A percentile compares a stretch with the other conserved stretches of the same genome.
Conservation (phyloP, 2,113 vertebrate species). For the Psettodes erumei region DNA sequence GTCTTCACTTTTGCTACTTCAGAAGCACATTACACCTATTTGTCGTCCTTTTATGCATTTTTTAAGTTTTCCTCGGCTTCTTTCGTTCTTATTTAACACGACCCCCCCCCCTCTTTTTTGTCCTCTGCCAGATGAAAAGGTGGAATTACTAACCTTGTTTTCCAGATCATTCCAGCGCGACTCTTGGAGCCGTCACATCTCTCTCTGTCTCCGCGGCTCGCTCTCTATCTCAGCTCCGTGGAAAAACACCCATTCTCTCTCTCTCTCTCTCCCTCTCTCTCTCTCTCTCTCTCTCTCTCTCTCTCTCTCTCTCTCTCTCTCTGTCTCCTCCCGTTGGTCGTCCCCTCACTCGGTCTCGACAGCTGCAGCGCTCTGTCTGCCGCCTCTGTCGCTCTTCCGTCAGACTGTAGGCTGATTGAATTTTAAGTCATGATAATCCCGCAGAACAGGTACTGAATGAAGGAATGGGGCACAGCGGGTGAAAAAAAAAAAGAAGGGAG, state of each 20-base stretch:
- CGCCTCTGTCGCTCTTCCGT: conserved; percentile 70
- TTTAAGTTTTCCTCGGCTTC: conserved; percentile 6
- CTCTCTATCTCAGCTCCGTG: conserved; percentile 68
- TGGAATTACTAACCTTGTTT: conserved; percentile 76
- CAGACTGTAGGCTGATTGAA: conserved; percentile 80
- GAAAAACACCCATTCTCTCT: conserved; percentile 73
- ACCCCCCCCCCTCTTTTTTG: neutral
- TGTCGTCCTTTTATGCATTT: neutral
- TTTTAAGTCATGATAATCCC: conserved; percentile 83
- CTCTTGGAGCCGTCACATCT: conserved; percentile 65
- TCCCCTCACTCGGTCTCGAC: conserved; percentile 69
- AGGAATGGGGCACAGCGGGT: conserved; percentile 58
- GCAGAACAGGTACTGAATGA: conserved; percentile 80
- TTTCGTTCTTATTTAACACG: conserved; percentile 18
- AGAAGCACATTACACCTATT: conserved; percentile 21
- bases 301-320: conserved; percentile 25
- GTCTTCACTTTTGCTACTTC: conserved; percentile 50
- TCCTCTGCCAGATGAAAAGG: conserved; percentile 47
- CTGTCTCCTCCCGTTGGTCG: conserved; percentile 45
- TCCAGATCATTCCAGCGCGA: conserved; percentile 65
- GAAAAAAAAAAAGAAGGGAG: conserved; percentile 41
- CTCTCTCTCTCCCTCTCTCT: conserved; percentile 10
- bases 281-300: conserved; percentile 4
- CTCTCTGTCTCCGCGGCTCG: conserved; percentile 50
- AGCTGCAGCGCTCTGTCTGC: conserved; percentile 78